phyloP scores from a whole-genome alignment of 2,888 invertebrate species.

The Ornithoptera priamus region DNA sequence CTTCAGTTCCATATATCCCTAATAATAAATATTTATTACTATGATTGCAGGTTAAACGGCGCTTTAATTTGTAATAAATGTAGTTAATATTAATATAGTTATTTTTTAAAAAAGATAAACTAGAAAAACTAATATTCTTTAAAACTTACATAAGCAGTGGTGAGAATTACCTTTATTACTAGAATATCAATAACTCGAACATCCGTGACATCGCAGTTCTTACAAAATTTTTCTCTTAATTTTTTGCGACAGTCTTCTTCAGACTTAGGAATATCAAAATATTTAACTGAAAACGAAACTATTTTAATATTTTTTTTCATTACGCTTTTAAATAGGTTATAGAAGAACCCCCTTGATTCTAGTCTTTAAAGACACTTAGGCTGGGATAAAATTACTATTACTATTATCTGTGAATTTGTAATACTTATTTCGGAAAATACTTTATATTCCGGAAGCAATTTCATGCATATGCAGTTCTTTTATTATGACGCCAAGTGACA shows the following conservation, averaged over 20 bases:
- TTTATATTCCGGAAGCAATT: too few relatives aligned
- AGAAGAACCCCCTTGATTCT: too few relatives aligned
- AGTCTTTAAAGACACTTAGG: too few relatives aligned
- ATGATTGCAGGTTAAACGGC: background rate
- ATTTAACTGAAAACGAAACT: constrained; percentile 81
- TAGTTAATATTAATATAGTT: background rate
- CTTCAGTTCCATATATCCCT: constrained; percentile 96
- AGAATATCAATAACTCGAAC: constrained; percentile 93
- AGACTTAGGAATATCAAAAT: constrained; percentile 88
- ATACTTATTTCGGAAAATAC: too few relatives aligned
- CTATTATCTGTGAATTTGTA: too few relatives aligned
- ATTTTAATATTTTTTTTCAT: background rate
- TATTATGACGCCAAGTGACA: too few relatives aligned
- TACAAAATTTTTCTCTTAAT: constrained; percentile 88
- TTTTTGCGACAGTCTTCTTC: constrained; percentile 84
- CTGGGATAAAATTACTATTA: too few relatives aligned
- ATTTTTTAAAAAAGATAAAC: background rate
- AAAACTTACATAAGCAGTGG: background rate
- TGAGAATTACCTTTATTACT: constrained; percentile 87
- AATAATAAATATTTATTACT: constrained; percentile 38
- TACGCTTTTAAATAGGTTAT: too few relatives aligned
- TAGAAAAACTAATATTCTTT: background rate
- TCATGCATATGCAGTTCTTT: too few relatives aligned
- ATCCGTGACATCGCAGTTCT: constrained; percentile 87
- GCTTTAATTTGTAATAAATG: background rate